phyloP scores from a whole-genome alignment of 2,797 vertebrate species.

The Leuciscus waleckii region DNA sequence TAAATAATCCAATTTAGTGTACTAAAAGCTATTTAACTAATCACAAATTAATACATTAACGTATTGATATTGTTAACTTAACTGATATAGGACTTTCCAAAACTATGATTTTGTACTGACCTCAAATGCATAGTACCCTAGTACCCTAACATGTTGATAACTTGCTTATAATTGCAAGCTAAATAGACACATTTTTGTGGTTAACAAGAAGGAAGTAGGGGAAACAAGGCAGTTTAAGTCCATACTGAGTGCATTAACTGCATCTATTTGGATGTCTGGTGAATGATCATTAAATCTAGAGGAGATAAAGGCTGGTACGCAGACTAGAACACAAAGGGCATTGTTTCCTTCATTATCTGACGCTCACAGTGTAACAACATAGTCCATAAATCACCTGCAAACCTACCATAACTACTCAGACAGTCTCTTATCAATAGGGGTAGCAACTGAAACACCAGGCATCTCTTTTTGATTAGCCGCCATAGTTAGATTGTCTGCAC shows the following conservation, averaged over 20 bases:
- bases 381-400: conserved; percentile 78
- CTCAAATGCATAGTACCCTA: background rate
- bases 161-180: background rate
- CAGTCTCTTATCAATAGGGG: conserved; percentile 39
- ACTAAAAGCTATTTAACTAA: background rate
- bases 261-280: conserved; percentile 45
- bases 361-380: conserved; percentile 71
- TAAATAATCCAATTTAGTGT: background rate
- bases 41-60: background rate
- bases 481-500: conserved; percentile 2
- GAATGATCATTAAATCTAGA: conserved; percentile 69
- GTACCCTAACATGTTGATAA: background rate
- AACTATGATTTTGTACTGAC: background rate
- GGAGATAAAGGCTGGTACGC: conserved; percentile 75
- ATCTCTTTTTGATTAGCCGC: conserved; percentile 23
- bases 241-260: conserved; percentile 48
- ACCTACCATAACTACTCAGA: conserved; percentile 57
- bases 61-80: too few species aligned
- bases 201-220: conserved; percentile 1
- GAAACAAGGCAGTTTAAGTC: conserved; percentile 44
- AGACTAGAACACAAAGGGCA: conserved; percentile 78
- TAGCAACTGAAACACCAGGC: conserved; percentile 35
- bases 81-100: background rate
- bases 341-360: conserved; percentile 79
- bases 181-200: conserved; percentile 10